Conservation (phyloP, 2,888 invertebrate genomes). For the Drosophila anomelani region DNA sequence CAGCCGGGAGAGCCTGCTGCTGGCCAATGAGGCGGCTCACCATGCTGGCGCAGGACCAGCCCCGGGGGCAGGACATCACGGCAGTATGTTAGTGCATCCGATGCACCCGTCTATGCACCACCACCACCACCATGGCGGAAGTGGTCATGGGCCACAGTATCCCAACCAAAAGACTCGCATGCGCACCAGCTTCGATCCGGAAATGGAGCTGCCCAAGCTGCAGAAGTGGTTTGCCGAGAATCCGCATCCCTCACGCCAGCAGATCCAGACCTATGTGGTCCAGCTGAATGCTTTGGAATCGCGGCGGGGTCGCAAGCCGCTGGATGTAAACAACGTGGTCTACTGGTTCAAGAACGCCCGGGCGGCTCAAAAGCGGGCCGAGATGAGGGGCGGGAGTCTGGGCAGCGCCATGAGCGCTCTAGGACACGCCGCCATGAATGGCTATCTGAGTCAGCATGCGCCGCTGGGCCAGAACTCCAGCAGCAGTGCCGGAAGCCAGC, state of each 20-base stretch:
- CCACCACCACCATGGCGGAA: slow-evolving; percentile 85
- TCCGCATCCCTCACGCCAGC: slow-evolving; percentile 98
- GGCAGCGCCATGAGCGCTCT: slow-evolving; percentile 78
- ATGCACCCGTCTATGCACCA: slow-evolving; percentile 90
- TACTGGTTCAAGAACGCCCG: slow-evolving; percentile 99
- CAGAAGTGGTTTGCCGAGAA: slow-evolving; percentile 99
- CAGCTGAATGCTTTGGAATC: slow-evolving; percentile 97
- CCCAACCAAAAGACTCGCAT: slow-evolving; percentile 94
- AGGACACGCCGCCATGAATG: slow-evolving; percentile 83
- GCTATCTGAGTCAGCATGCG: slow-evolving; percentile 83
- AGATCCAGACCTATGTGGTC: slow-evolving; percentile 97
- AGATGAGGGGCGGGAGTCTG: slow-evolving; percentile 87
- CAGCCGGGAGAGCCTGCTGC: slow-evolving; percentile 77
- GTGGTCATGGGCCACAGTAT: slow-evolving; percentile 86
- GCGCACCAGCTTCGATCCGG: slow-evolving; percentile 98
- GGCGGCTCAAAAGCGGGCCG: slow-evolving; percentile 97
- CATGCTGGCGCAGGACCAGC: slow-evolving; percentile 64
- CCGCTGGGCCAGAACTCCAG: slow-evolving; percentile 80
- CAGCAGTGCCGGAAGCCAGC: slow-evolving; percentile 79
- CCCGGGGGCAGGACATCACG: slow-evolving; percentile 69
- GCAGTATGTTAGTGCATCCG: slow-evolving; percentile 87
- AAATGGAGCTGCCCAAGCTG: slow-evolving; percentile 96
- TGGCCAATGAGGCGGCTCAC: slow-evolving; percentile 77
- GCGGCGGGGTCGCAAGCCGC: slow-evolving; percentile 94
- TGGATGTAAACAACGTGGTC: slow-evolving; percentile 98